These are phyloP conservation scores for Oryctes rhinoceros DNA, from an alignment of 1,140 invertebrate species.

Conservation along the genomic window DNA sequence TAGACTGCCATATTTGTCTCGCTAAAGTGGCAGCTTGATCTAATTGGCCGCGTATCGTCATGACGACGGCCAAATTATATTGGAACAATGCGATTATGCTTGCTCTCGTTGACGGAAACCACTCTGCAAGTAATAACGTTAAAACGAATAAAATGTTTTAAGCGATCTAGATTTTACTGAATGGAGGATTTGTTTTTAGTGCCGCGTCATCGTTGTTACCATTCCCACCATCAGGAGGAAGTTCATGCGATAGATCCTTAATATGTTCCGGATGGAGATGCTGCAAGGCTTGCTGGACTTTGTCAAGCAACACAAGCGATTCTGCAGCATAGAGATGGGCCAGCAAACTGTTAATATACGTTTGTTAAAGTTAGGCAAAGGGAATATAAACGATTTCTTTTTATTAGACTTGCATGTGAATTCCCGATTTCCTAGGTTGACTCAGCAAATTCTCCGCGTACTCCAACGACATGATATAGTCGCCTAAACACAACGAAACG, in stretches of 20 bases:
- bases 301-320: slow-evolving; percentile 84
- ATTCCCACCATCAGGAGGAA: slow-evolving; percentile 58
- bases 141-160: slow-evolving; percentile 23
- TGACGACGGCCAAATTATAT: slow-evolving; percentile 83
- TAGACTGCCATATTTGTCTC: slow-evolving; percentile 71
- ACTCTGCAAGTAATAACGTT: slow-evolving; percentile 61
- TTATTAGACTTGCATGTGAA: slow-evolving; percentile 66
- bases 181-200: slow-evolving; percentile 60
- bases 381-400: not conserved
- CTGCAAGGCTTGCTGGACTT: slow-evolving; percentile 83
- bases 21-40: slow-evolving; percentile 77
- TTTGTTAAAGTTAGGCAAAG: slow-evolving; percentile 16
- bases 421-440: slow-evolving; percentile 71
- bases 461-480: slow-evolving; percentile 82
- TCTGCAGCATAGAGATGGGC: slow-evolving; percentile 91
- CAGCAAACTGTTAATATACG: slow-evolving; percentile 67
- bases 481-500: slow-evolving; percentile 83
- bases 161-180: slow-evolving; percentile 49
- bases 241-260: slow-evolving; percentile 65
- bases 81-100: slow-evolving; percentile 75
- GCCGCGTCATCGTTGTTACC: slow-evolving; percentile 55
- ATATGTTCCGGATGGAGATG: slow-evolving; percentile 84
- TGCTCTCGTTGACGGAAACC: slow-evolving; percentile 74
- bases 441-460: slow-evolving; percentile 75
- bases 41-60: slow-evolving; percentile 79